These are phyloP conservation scores for Ranitomeya variabilis DNA, from an alignment of 2,113 vertebrate species.

Conservation along the genomic window DNA sequence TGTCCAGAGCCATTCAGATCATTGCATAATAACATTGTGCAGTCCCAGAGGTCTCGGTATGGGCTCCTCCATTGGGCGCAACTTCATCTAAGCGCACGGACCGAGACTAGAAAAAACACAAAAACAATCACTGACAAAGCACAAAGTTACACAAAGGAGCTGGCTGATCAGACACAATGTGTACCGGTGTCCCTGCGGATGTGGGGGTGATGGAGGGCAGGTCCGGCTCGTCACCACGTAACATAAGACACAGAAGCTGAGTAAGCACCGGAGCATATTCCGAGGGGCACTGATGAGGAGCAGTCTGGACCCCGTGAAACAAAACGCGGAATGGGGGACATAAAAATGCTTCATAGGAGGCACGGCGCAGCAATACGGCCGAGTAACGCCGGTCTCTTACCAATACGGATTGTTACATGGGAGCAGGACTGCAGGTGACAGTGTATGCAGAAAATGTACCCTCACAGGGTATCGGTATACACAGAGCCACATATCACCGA, in stretches of 20 bases:
- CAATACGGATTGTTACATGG: not conserved
- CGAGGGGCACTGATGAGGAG: not conserved
- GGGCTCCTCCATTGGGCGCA: slow-evolving; percentile 59
- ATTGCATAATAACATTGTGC: slow-evolving; percentile 60
- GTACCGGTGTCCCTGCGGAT: not conserved
- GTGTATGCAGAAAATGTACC: not conserved
- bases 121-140: slow-evolving; percentile 48
- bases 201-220: not conserved
- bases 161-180: not conserved
- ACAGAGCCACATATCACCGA: not conserved
- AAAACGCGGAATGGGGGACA: not conserved
- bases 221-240: not conserved
- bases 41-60: slow-evolving; percentile 44
- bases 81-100: slow-evolving; percentile 49
- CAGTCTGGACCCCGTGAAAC: not conserved
- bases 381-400: not conserved
- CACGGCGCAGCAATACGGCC: not conserved
- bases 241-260: not conserved
- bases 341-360: slow-evolving; percentile 8
- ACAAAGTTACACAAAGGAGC: slow-evolving; percentile 7
- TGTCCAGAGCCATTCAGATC: slow-evolving; percentile 55
- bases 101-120: slow-evolving; percentile 53
- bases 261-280: not conserved
- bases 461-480: not conserved
- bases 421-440: not conserved